Evolutionary conservation across 2,888 invertebrate genomes (phyloP).

Genomic region (Spicauda simplicius): DNA sequence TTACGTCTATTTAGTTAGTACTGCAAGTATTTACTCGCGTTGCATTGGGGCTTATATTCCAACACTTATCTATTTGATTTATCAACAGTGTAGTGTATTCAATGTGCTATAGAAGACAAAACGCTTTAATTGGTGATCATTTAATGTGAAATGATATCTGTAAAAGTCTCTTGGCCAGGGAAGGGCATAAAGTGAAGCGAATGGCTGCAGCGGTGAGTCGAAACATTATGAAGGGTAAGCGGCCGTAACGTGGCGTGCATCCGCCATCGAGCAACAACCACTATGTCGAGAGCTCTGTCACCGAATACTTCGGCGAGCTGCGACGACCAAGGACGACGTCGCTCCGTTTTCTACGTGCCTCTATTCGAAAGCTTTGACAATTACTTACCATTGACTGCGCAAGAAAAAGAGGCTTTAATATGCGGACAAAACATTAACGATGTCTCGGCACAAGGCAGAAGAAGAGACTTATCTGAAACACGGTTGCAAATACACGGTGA

Average conservation of each 20-base stretch:
- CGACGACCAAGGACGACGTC: conserved; percentile 85
- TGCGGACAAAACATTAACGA: conserved; percentile 62
- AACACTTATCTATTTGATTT: conserved; percentile 42
- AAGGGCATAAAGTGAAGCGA: conserved; percentile 65
- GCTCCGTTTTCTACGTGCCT: conserved; percentile 91
- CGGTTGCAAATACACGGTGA: conserved; percentile 66
- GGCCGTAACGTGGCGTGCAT: conserved; percentile 72
- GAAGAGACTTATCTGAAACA: conserved; percentile 62
- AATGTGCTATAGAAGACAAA: conserved; percentile 18
- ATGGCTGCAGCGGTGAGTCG: conserved; percentile 68
- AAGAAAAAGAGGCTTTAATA: conserved; percentile 77
- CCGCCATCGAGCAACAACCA: conserved; percentile 56
- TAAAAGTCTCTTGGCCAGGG: conserved; percentile 56
- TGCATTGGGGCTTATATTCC: conserved; percentile 52
- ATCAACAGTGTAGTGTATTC: neutral
- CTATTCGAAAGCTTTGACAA: conserved; percentile 86
- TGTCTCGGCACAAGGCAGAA: conserved; percentile 60
- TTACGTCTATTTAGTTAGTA: neutral
- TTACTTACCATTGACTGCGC: conserved; percentile 81
- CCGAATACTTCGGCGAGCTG: conserved; percentile 63
- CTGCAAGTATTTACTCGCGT: conserved; percentile 13
- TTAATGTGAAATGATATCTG: conserved; percentile 64
- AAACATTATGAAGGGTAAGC: conserved; percentile 58
- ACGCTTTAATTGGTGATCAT: conserved; percentile 56
- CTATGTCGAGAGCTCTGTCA: conserved; percentile 73